These are phyloP conservation scores for Eilema caniola DNA, from an alignment of 2,888 invertebrate species.

Conservation along the genomic window DNA sequence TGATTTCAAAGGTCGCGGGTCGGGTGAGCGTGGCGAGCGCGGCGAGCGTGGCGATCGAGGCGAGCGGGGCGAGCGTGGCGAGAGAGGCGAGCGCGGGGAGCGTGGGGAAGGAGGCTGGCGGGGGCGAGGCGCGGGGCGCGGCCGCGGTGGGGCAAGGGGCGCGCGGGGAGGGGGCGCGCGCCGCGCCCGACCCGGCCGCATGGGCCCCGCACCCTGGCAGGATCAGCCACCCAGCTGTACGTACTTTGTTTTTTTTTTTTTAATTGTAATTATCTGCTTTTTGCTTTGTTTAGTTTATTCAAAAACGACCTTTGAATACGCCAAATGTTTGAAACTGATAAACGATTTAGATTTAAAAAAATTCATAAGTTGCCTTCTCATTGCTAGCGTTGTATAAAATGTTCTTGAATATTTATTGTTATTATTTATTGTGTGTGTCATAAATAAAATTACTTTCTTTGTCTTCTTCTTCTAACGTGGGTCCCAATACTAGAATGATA, in stretches of 20 bases:
- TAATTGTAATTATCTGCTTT: background rate
- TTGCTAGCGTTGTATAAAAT: too few relatives aligned
- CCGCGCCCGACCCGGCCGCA: conserved; percentile 43
- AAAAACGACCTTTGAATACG: background rate
- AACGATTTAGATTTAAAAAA: too few relatives aligned
- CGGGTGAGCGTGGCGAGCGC: conserved; percentile 65
- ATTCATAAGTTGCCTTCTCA: too few relatives aligned
- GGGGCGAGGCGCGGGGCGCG: conserved; percentile 52
- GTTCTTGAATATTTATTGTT: too few relatives aligned
- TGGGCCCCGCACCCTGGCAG: conserved; percentile 52
- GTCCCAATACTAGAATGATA: too few relatives aligned
- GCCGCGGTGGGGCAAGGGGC: conserved; percentile 57
- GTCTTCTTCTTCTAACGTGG: too few relatives aligned
- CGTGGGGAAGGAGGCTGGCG: conserved; percentile 60
- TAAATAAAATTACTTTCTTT: too few relatives aligned
- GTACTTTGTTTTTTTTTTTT: background rate
- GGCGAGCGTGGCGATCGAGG: conserved; percentile 52
- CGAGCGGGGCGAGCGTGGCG: conserved; percentile 58
- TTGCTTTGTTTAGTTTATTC: background rate
- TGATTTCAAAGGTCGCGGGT: conserved; percentile 69
- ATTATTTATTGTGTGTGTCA: too few relatives aligned
- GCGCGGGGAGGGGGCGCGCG: conserved; percentile 55
- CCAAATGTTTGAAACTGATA: background rate
- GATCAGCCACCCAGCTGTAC: conserved; percentile 44
- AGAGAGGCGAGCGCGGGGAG: conserved; percentile 49